Percentiles rank a stretch among this genome's conserved stretches.
phyloP scores from a whole-genome alignment of 2,113 vertebrate genomes.

The Microtus montanus region DNA sequence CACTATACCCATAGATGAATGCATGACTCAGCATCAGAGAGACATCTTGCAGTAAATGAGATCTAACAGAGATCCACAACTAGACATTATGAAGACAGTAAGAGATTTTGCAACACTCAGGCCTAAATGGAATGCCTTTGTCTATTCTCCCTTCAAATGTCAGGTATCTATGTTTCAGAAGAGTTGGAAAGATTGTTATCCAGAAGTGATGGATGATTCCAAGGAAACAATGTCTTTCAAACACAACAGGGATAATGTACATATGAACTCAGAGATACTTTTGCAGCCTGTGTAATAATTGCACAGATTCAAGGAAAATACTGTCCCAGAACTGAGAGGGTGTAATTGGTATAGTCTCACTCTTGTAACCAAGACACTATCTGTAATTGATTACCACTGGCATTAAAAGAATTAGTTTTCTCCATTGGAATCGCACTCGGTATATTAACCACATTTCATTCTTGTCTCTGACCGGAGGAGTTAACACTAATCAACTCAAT shows the following conservation, averaged over 20 bases:
- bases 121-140: too few species aligned
- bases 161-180: too few species aligned
- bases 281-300: not conserved
- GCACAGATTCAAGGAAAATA: not conserved
- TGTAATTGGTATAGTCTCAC: not conserved
- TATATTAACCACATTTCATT: not conserved
- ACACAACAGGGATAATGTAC: not conserved
- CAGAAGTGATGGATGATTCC: not conserved
- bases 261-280: not conserved
- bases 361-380: not conserved
- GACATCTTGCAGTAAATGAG: too few species aligned
- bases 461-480: fast-evolving
- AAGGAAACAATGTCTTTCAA: not conserved
- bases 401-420: not conserved
- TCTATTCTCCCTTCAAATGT: too few species aligned
- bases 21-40: too few species aligned
- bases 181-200: too few species aligned
- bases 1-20: too few species aligned
- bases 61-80: too few species aligned
- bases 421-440: not conserved
- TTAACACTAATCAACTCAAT: not conserved
- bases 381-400: not conserved
- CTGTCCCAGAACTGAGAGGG: not conserved
- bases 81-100: too few species aligned
- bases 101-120: too few species aligned